A percentile compares a stretch with the other conserved stretches of the same genome.
Conservation (phyloP, 2,113 vertebrate genomes). For the Parus major region DNA sequence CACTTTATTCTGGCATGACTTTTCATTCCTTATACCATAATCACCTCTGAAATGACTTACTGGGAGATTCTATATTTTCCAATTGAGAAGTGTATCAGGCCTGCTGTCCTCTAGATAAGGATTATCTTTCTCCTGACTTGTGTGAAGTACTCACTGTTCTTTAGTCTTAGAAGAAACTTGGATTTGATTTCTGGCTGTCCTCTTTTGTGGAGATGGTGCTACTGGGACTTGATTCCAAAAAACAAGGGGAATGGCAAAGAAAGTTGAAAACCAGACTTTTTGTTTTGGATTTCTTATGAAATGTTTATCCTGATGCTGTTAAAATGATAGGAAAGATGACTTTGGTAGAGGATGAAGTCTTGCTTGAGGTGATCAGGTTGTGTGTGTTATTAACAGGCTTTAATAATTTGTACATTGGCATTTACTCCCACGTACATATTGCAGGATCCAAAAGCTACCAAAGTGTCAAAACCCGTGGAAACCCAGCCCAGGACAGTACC, state of each 20-base stretch:
- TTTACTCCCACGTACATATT: background rate
- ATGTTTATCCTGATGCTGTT: background rate
- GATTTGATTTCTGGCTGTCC: background rate
- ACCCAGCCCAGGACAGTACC: slow-evolving; percentile 1
- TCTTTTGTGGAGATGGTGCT: background rate
- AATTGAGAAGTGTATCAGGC: background rate
- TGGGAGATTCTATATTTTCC: background rate
- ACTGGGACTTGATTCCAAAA: background rate
- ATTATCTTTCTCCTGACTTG: background rate
- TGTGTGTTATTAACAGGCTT: background rate
- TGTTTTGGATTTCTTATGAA: background rate
- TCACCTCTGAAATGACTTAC: background rate
- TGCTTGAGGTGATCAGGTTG: background rate
- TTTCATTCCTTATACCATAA: background rate
- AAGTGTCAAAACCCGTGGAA: background rate
- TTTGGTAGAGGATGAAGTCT: background rate
- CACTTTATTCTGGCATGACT: background rate
- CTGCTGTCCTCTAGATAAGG: background rate
- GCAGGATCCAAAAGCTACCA: slow-evolving; percentile 73
- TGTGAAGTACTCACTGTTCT: background rate
- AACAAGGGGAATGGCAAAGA: background rate
- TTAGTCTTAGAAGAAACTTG: background rate
- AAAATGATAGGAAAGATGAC: background rate
- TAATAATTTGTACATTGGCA: background rate
- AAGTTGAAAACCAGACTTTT: background rate